Evolutionary conservation across 2,113 vertebrate genomes (phyloP).

Genomic region (Pogona vitticeps): DNA sequence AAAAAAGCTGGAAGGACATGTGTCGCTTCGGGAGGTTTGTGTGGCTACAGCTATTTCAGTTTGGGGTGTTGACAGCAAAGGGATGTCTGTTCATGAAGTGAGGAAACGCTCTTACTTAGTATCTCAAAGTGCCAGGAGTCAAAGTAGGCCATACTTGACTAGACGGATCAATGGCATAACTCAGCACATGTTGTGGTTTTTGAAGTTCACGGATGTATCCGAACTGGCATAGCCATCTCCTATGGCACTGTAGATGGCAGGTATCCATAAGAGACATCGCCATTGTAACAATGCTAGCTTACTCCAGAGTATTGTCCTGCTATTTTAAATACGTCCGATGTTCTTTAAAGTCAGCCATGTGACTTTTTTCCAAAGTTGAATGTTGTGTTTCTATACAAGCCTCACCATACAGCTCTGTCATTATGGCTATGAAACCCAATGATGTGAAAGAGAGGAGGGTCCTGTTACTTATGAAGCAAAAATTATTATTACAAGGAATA

Average conservation of each 20-base stretch:
- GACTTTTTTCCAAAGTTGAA: too few relatives aligned
- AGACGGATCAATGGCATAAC: not conserved
- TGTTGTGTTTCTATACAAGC: not conserved
- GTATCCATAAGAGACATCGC: too few relatives aligned
- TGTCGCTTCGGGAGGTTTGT: not conserved
- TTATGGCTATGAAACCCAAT: not conserved
- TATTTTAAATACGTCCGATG: not conserved
- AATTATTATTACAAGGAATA: too few relatives aligned
- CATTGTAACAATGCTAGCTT: not conserved
- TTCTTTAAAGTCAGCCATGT: not conserved
- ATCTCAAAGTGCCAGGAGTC: not conserved
- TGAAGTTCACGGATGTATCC: not conserved
- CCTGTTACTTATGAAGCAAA: not conserved
- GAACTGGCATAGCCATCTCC: not conserved
- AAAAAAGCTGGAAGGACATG: not conserved
- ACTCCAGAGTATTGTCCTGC: not conserved
- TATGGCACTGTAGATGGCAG: not conserved
- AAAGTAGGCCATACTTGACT: not conserved
- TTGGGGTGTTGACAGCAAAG: too few relatives aligned
- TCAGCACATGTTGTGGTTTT: not conserved
- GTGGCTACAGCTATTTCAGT: not conserved
- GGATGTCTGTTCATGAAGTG: not conserved
- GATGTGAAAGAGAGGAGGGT: not conserved
- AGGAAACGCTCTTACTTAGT: too few relatives aligned
- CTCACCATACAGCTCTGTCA: too few relatives aligned